Conservation (phyloP, 2,888 invertebrate species). For the Calameuta idolon region DNA sequence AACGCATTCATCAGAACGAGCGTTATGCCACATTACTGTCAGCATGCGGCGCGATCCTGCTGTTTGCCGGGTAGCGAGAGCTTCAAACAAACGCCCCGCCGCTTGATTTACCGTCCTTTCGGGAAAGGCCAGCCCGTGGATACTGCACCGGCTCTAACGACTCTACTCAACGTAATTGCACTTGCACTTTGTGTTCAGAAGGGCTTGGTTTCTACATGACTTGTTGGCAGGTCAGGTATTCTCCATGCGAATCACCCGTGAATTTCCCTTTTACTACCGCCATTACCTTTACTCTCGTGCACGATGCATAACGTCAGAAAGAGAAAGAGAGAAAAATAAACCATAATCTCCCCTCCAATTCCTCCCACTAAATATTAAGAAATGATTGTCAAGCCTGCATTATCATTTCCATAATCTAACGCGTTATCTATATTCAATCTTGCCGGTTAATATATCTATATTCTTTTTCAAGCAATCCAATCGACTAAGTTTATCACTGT, state of each 20-base stretch:
- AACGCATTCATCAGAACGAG: conserved; percentile 18
- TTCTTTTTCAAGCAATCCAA: neutral
- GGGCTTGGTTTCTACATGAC: neutral
- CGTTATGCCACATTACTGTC: conserved; percentile 29
- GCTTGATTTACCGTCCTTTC: neutral
- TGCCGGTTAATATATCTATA: neutral
- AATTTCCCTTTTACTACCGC: neutral
- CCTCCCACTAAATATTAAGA: neutral
- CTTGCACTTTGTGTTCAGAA: neutral
- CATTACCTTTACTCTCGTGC: neutral
- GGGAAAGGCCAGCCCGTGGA: neutral
- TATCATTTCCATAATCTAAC: neutral
- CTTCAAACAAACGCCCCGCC: conserved; percentile 3
- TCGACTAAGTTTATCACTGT: neutral
- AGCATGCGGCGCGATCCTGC: conserved; percentile 17
- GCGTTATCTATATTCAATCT: neutral
- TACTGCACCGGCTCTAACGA: neutral
- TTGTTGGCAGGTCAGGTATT: neutral
- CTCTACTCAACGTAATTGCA: neutral
- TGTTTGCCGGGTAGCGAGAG: conserved; percentile 8
- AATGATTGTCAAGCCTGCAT: neutral
- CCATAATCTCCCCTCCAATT: neutral
- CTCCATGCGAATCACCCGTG: neutral
- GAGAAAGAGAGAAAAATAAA: neutral
- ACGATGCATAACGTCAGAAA: neutral